phyloP scores from a whole-genome alignment of 2,888 invertebrate genomes.

The Scaptomyza cyrtandrae region DNA sequence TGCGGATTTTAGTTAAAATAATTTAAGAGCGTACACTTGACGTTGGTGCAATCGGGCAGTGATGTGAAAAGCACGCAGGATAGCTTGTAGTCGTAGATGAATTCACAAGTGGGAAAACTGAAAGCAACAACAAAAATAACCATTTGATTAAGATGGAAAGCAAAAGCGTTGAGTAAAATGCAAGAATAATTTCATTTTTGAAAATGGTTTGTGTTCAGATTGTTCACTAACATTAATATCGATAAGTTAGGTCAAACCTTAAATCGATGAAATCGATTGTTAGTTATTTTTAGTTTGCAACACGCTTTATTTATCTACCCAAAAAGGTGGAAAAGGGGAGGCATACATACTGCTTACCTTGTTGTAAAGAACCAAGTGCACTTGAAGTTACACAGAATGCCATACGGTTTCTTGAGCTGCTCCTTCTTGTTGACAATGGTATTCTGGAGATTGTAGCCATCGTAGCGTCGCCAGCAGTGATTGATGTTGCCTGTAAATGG shows the following conservation, averaged over 20 bases:
- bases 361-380: constrained; percentile 83
- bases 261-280: background rate
- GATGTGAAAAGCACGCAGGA: constrained; percentile 84
- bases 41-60: constrained; percentile 83
- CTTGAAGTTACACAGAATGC: constrained; percentile 83
- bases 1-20: constrained; percentile 74
- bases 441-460: constrained; percentile 83
- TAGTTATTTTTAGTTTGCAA: background rate
- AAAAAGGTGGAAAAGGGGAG: background rate
- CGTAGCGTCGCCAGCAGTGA: constrained; percentile 84
- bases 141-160: background rate
- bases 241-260: no score
- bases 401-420: constrained; percentile 82
- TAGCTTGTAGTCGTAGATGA: constrained; percentile 83
- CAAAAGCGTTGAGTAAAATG: background rate
- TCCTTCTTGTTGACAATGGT: constrained; percentile 82
- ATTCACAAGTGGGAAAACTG: constrained; percentile 83
- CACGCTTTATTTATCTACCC: no score
- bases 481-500: constrained; percentile 78
- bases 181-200: background rate
- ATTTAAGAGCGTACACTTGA: constrained; percentile 83
- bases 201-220: background rate
- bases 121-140: background rate
- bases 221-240: no score
- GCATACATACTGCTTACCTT: constrained; percentile 70